These are phyloP conservation scores for Opisthograptis luteolata DNA, from an alignment of 2,888 invertebrate genomes.

Conservation along the genomic window DNA sequence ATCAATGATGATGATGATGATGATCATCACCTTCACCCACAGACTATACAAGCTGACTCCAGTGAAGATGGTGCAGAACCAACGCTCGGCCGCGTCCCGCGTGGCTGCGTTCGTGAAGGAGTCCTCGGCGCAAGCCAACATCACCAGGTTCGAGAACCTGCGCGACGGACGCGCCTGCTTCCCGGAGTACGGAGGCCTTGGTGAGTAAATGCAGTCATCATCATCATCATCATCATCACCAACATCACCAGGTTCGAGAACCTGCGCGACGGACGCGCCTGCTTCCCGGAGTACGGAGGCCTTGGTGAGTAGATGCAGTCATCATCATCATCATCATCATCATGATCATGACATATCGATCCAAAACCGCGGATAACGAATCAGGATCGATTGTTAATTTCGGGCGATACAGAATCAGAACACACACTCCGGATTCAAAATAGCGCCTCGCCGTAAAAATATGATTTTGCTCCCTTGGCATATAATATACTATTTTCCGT, in stretches of 20 bases:
- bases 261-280: conserved; percentile 82
- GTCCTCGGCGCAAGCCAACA: conserved; percentile 44
- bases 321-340: no score
- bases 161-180: conserved; percentile 85
- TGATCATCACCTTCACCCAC: conserved; percentile 33
- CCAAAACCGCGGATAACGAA: no score
- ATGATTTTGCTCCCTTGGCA: no score
- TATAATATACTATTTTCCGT: no score
- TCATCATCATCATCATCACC: neutral
- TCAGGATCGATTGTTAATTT: no score
- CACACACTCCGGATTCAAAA: no score
- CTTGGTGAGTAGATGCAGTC: conserved; percentile 1
- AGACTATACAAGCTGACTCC: conserved; percentile 84
- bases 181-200: conserved; percentile 87
- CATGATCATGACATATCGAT: no score
- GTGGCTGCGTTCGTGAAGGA: conserved; percentile 82
- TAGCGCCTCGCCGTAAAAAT: no score
- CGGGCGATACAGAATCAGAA: no score
- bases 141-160: conserved; percentile 82
- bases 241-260: conserved; percentile 81
- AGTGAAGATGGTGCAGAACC: conserved; percentile 85
- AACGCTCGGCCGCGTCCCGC: conserved; percentile 69
- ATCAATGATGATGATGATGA: no score
- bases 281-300: conserved; percentile 88
- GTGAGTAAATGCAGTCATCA: no score